phyloP scores from a whole-genome alignment of 2,888 invertebrate species.

The Nomada fabriciana region DNA sequence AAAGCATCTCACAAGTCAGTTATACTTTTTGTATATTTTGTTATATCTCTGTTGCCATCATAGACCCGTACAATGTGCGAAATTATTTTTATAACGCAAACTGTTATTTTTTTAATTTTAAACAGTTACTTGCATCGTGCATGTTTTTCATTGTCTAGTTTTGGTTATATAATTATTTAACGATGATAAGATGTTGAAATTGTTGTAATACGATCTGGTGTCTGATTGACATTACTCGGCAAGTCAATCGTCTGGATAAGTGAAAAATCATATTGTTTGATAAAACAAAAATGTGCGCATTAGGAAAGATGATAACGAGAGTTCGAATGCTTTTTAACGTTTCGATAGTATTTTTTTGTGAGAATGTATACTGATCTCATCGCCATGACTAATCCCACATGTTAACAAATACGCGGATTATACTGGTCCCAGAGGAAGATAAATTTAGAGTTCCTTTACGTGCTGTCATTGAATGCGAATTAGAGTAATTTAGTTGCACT shows the following conservation, averaged over 20 bases:
- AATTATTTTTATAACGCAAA: too few species aligned
- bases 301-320: not conserved
- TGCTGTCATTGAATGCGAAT: conserved; percentile 6
- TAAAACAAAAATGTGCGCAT: not conserved
- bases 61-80: too few species aligned
- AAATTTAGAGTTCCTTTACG: conserved; percentile 13
- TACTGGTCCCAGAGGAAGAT: not conserved
- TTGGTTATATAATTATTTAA: not conserved
- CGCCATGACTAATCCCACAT: conserved; percentile 43
- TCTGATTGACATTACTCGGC: not conserved
- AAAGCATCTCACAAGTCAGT: not conserved
- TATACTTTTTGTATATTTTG: not conserved
- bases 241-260: not conserved
- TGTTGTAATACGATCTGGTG: not conserved
- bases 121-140: too few species aligned
- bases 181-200: not conserved
- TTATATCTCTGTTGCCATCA: not conserved
- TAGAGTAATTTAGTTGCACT: not conserved
- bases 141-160: too few species aligned
- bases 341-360: conserved; percentile 13
- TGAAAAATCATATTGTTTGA: not conserved
- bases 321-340: not conserved
- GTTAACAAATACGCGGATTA: conserved; percentile 19
- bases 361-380: conserved; percentile 50
- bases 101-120: too few species aligned